phyloP scores from a whole-genome alignment of 2,888 invertebrate genomes.

The Muscina levida region DNA sequence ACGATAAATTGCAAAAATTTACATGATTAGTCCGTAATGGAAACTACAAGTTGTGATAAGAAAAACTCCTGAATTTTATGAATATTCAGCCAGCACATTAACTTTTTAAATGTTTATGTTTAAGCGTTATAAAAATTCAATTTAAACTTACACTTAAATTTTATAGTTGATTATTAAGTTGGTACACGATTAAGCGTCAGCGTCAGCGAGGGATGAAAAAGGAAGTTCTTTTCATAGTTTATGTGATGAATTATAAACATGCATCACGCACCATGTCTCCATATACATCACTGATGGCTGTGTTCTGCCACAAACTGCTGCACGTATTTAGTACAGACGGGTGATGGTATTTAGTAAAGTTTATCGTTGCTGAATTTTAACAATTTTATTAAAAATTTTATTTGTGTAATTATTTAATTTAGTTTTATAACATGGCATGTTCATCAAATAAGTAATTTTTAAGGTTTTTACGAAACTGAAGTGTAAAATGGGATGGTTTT shows the following conservation, averaged over 20 bases:
- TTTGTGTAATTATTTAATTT: slow-evolving; percentile 65
- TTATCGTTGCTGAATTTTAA: not conserved
- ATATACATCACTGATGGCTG: slow-evolving; percentile 12
- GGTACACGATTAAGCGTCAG: not conserved
- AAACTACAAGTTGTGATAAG: not conserved
- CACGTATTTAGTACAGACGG: not conserved
- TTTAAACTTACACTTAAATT: slow-evolving; percentile 65
- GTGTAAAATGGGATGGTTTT: not conserved
- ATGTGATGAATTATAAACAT: slow-evolving; percentile 11
- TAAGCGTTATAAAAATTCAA: slow-evolving; percentile 62
- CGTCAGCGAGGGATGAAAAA: not conserved
- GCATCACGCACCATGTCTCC: slow-evolving; percentile 16
- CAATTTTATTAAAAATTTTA: slow-evolving; percentile 45
- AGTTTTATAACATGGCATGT: slow-evolving; percentile 48
- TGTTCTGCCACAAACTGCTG: not conserved
- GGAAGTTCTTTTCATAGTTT: not conserved
- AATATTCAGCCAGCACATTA: not conserved
- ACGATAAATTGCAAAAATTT: slow-evolving; percentile 63
- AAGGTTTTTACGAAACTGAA: not conserved
- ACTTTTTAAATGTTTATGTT: slow-evolving; percentile 9
- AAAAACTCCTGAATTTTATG: too few species aligned
- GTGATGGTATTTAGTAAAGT: not conserved
- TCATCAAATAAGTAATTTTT: slow-evolving; percentile 9
- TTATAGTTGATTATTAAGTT: slow-evolving; percentile 55
- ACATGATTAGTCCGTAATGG: slow-evolving; percentile 57